phyloP scores from a whole-genome alignment of 2,888 invertebrate genomes.

The Leptarthrus brevirostris region DNA sequence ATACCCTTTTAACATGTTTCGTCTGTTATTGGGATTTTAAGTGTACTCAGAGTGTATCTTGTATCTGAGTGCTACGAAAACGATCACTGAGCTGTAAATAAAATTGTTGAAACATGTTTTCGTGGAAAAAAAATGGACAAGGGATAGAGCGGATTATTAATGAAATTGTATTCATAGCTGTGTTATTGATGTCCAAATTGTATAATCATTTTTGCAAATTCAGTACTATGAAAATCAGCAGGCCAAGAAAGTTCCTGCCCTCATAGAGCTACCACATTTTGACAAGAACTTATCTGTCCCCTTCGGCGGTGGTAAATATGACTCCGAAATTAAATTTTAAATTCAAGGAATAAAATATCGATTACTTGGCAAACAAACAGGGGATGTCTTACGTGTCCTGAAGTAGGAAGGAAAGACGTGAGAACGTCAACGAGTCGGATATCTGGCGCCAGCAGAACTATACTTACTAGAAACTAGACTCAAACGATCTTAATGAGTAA shows the following conservation, averaged over 20 bases:
- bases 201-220: no score
- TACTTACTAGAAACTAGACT: not conserved
- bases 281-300: no score
- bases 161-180: no score
- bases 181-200: no score
- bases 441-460: slow-evolving; percentile 24
- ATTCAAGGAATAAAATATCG: slow-evolving; percentile 28
- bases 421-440: slow-evolving; percentile 14
- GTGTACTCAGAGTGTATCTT: slow-evolving; percentile 16
- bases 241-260: no score
- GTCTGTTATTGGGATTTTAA: slow-evolving; percentile 28
- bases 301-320: not conserved
- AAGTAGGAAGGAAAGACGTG: not conserved
- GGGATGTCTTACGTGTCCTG: not conserved
- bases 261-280: no score
- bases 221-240: no score
- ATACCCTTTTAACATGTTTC: slow-evolving; percentile 35
- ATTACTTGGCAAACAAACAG: slow-evolving; percentile 29
- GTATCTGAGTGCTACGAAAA: not conserved
- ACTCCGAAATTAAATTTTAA: slow-evolving; percentile 28
- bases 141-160: no score
- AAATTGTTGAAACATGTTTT: not conserved
- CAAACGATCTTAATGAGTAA: slow-evolving; percentile 15
- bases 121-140: not conserved
- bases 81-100: not conserved